Evolutionary conservation across 1,140 invertebrate genomes (phyloP).

Genomic region (Triops cancriformis): DNA sequence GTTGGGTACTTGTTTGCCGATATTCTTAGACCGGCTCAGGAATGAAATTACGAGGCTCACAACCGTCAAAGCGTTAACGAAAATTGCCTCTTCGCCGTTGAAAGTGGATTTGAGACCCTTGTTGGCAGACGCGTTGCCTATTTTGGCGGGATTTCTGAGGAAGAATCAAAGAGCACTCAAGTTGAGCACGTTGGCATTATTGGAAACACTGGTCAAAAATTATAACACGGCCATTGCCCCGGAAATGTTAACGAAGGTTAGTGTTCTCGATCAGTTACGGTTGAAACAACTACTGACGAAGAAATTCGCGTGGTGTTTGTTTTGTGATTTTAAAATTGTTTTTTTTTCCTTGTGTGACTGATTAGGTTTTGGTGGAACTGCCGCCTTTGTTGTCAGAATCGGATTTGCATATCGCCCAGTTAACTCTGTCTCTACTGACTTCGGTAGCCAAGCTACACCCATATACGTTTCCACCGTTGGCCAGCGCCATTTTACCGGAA

Average conservation of each 20-base stretch:
- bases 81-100: slow-evolving; percentile 82
- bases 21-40: slow-evolving; percentile 84
- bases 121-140: slow-evolving; percentile 77
- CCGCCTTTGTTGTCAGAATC: slow-evolving; percentile 83
- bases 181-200: slow-evolving; percentile 75
- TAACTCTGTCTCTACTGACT: slow-evolving; percentile 66
- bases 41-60: slow-evolving; percentile 96
- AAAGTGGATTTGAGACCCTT: slow-evolving; percentile 78
- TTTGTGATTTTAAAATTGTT: slow-evolving; percentile 4
- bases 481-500: slow-evolving; percentile 64
- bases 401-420: slow-evolving; percentile 92
- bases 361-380: slow-evolving; percentile 63
- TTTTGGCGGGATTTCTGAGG: slow-evolving; percentile 84
- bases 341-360: slow-evolving; percentile 22
- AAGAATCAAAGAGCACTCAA: slow-evolving; percentile 96
- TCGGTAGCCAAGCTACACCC: slow-evolving; percentile 62
- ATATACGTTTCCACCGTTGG: slow-evolving; percentile 44
- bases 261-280: slow-evolving; percentile 21
- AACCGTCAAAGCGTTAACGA: slow-evolving; percentile 89
- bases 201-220: slow-evolving; percentile 82
- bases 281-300: slow-evolving; percentile 26
- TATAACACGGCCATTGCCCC: slow-evolving; percentile 62
- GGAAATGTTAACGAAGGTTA: slow-evolving; percentile 61
- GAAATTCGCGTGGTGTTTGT: not conserved
- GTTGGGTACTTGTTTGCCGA: slow-evolving; percentile 74